phyloP scores from a whole-genome alignment of 1,140 invertebrate genomes.

The Armadillidium nasatum region DNA sequence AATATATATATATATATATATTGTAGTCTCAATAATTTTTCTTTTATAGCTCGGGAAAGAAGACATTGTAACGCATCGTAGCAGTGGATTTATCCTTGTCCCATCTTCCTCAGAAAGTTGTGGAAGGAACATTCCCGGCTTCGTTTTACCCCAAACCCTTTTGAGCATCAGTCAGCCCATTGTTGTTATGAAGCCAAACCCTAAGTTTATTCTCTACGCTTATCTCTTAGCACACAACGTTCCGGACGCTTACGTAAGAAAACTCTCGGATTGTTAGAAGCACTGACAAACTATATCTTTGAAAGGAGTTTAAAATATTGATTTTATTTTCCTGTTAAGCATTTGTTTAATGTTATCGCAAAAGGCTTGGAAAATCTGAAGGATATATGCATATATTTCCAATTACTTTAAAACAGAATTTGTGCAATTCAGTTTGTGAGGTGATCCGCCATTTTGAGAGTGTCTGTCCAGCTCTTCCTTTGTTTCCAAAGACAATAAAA shows the following conservation, averaged over 20 bases:
- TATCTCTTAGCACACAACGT: conserved; percentile 29
- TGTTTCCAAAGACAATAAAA: neutral
- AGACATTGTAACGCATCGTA: conserved; percentile 21
- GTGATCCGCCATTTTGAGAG: neutral
- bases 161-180: conserved; percentile 23
- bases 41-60: conserved; percentile 21
- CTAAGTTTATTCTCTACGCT: conserved; percentile 18
- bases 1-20: no score
- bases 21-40: no score
- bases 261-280: no score
- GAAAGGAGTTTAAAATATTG: no score
- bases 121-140: neutral
- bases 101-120: neutral
- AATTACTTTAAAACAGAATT: neutral
- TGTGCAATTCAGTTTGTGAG: neutral
- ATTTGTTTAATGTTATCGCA: no score
- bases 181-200: conserved; percentile 16
- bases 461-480: neutral
- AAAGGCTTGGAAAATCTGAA: no score
- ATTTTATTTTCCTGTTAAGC: no score
- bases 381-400: neutral
- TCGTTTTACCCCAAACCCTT: conserved; percentile 23
- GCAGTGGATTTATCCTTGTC: conserved; percentile 24
- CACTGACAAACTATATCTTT: no score
- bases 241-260: conserved; percentile 30